Base-by-base conservation (phyloP, 1,140 invertebrate species). In the Campoletis sonorensis region DNA sequence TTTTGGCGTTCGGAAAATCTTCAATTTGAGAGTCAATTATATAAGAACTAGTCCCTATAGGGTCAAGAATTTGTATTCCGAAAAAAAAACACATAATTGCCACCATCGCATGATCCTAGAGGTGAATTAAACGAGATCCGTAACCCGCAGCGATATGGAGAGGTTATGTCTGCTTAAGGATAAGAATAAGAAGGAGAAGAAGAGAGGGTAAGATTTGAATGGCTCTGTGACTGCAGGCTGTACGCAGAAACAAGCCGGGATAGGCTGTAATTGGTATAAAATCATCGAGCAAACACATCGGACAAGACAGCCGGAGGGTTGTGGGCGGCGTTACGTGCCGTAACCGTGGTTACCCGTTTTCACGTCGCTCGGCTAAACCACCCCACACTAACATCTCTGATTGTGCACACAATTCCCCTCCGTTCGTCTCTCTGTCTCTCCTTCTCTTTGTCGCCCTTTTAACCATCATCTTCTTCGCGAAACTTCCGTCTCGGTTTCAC, bases 251-350 rank as follows among this genome's bases (percentile, higher is more conserved):
- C 84, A 85, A 81, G 61, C 54, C 37, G 86, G 88, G 87, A 89
- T 90, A 92, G 90, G 87, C 89, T 89, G 88, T 92, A 92, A 92
- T 92, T 92, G 91, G 90, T 91, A 91, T 90, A 91, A 91, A 91
- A 92, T 92, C 91, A 90, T 91, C 88, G 89, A 91, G 90, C 91
- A 92, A 92, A 92, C 90, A 92, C 88, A 90, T 91, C 88, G 88
- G 89, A 90, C 88, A 89, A 91, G 88, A 90, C 87, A 90, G 89
- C 86, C 88, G 64, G 88, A 88, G 89, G 88, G 88, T 88, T 88
- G 90, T 91, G 91, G 90, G 90, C 89, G 90, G 89, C 61, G 87
- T 89, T 90, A 88, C 91, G 91, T 92, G 91, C 91, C 89, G 90
- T 92, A 78, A 84, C 87, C 90, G 40, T 89, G 90, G 91, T 87